A percentile compares a stretch with the other conserved stretches of the same genome.
phyloP scores from a whole-genome alignment of 2,797 vertebrate genomes.

The Oreonectes daqikongensis region DNA sequence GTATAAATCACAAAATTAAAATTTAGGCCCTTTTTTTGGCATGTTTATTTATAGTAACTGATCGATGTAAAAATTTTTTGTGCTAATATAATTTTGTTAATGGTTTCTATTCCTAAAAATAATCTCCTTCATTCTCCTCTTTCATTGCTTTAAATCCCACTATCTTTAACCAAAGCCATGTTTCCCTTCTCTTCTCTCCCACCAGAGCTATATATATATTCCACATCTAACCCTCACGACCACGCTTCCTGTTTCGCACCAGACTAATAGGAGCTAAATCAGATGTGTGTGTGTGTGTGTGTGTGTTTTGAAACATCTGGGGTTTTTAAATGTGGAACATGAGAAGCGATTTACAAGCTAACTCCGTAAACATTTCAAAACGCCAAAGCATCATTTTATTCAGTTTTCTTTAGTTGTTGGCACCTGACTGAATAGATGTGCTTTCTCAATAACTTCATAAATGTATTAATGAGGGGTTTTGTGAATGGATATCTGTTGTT shows the following conservation, averaged over 20 bases:
- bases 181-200: conserved; percentile 46
- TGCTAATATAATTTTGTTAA: too few species aligned
- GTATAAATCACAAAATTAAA: too few species aligned
- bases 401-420: background rate
- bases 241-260: conserved; percentile 72
- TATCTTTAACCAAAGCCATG: conserved; percentile 32
- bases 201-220: conserved; percentile 70
- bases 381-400: background rate
- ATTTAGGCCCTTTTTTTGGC: too few species aligned
- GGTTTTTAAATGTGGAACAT: conserved; percentile 55
- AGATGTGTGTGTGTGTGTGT: conserved; percentile 44
- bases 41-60: too few species aligned
- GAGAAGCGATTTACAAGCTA: conserved; percentile 18
- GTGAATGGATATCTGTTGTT: too few species aligned
- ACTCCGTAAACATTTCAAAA: background rate
- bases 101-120: background rate
- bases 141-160: conserved; percentile 59
- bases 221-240: conserved; percentile 64
- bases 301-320: conserved; percentile 50
- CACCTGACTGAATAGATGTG: background rate
- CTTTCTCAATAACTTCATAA: background rate
- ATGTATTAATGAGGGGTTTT: background rate
- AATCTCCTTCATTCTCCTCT: conserved; percentile 21
- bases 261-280: conserved; percentile 58
- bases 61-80: too few species aligned